Conservation (phyloP, 2,797 vertebrate genomes). For the Tokudaia tokunoshimensis region DNA sequence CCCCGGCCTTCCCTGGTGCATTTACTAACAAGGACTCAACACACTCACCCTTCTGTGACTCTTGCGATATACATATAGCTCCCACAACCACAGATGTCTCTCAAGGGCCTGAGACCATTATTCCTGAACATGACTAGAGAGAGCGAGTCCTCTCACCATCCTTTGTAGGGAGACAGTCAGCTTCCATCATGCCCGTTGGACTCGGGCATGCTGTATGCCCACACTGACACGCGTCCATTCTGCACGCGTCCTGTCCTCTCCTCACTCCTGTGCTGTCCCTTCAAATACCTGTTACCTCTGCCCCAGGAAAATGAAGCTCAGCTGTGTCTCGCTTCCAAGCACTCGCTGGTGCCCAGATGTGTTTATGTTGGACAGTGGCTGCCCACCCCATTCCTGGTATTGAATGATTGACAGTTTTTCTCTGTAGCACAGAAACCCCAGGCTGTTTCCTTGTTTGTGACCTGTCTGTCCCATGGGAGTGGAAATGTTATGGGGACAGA, state of each 20-base stretch:
- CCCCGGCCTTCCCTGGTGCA: neutral
- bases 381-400: neutral
- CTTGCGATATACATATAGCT: rapidly evolving
- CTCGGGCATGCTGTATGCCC: neutral
- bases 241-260: rapidly evolving
- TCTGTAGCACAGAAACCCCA: neutral
- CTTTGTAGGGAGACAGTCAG: neutral
- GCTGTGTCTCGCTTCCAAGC: neutral
- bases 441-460: neutral
- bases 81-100: neutral
- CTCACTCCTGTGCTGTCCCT: neutral
- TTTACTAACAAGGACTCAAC: neutral
- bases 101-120: neutral
- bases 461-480: too few relatives aligned
- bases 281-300: neutral
- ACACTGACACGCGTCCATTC: neutral
- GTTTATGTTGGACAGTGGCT: neutral
- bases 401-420: neutral
- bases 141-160: neutral
- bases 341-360: neutral
- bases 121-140: neutral
- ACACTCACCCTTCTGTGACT: neutral
- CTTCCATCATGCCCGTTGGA: neutral
- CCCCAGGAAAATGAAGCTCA: neutral
- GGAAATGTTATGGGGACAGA: rapidly evolving